Conservation (phyloP, 2,113 vertebrate species). For the Protobothrops flavoviridis region DNA sequence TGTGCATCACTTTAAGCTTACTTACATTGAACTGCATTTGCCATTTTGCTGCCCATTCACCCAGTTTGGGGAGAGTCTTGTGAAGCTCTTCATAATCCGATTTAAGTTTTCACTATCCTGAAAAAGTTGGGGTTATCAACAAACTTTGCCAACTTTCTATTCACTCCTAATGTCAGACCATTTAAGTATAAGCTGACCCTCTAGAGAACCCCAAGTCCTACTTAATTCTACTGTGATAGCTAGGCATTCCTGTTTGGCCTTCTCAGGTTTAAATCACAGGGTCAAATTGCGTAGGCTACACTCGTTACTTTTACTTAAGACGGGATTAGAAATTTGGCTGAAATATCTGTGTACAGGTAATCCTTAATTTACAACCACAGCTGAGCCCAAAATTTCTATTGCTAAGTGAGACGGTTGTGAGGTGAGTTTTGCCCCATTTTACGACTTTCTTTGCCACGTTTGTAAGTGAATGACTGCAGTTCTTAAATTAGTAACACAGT, state of each 20-base stretch:
- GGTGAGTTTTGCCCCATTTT: neutral
- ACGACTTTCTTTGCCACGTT: neutral
- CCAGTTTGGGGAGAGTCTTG: neutral
- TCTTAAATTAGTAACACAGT: neutral
- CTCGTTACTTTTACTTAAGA: neutral
- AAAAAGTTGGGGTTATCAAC: neutral
- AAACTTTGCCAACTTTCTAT: neutral
- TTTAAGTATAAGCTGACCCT: neutral
- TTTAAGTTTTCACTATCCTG: neutral
- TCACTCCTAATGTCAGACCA: neutral
- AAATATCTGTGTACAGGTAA: neutral
- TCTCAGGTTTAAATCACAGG: neutral
- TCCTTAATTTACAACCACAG: neutral
- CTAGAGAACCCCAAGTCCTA: neutral
- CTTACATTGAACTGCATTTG: neutral
- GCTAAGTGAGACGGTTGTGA: neutral
- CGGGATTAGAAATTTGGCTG: neutral
- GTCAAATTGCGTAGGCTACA: neutral
- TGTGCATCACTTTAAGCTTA: neutral
- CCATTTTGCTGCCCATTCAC: neutral
- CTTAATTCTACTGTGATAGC: neutral
- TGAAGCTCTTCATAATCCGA: neutral
- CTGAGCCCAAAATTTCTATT: neutral
- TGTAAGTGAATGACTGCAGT: neutral
- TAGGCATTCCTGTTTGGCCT: too few relatives aligned